Conservation (phyloP, 2,888 invertebrate species). For the Frankliniella fusca region DNA sequence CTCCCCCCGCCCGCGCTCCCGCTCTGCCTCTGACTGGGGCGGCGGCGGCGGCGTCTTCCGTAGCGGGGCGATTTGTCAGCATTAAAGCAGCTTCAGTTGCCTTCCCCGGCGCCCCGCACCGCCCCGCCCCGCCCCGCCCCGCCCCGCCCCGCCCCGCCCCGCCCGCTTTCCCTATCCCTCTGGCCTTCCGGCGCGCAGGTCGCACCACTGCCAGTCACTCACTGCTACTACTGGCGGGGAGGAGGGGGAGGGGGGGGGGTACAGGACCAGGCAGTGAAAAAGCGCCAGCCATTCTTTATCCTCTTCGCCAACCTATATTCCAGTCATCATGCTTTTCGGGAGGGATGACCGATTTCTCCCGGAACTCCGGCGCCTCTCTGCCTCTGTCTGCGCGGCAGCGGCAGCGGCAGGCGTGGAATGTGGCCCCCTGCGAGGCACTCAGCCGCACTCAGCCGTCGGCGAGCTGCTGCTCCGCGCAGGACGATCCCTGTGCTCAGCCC, state of each 20-base stretch:
- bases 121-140: too few relatives aligned
- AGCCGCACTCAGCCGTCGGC: too few relatives aligned
- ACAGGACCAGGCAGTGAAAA: neutral
- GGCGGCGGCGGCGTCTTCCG: neutral
- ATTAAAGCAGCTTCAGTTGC: conserved; percentile 16
- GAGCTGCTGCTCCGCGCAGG: too few relatives aligned
- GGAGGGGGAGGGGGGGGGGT: neutral
- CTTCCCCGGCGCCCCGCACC: neutral
- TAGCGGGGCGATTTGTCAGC: conserved; percentile 10
- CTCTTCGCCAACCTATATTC: neutral
- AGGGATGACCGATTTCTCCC: too few relatives aligned
- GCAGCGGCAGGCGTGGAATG: too few relatives aligned
- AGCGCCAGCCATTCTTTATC: neutral
- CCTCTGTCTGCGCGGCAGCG: too few relatives aligned
- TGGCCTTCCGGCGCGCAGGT: neutral
- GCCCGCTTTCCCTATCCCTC: neutral
- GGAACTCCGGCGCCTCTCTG: too few relatives aligned
- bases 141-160: too few relatives aligned
- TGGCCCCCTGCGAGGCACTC: too few relatives aligned
- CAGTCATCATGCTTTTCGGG: neutral
- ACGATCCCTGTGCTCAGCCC: too few relatives aligned
- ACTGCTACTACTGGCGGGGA: neutral
- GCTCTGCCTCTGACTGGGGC: neutral
- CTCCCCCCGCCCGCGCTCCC: neutral
- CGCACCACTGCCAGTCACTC: conserved; percentile 4